Evolutionary conservation across 1,140 invertebrate species (phyloP), one percentile per base, ranked within the genome.

Genomic region (Drosophila arawakana): DNA sequence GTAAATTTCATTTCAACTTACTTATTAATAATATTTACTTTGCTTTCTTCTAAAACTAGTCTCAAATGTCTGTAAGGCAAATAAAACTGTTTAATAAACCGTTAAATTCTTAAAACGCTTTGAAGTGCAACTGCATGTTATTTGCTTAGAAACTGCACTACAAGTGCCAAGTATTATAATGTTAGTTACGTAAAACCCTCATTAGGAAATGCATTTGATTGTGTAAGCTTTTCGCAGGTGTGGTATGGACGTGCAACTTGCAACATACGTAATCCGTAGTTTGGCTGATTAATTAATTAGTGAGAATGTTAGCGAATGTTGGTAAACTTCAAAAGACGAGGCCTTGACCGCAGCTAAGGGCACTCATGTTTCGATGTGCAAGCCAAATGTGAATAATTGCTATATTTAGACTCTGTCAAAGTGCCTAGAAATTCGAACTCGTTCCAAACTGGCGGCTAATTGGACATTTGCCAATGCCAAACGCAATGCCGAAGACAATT

Each of bases 161-260:
- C 18, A 21, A 21, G 18, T 21, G 18, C 18, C 2, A 2, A 2
- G 18, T 21, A 21, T 21, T 21, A 21, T 41, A 4, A 41, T 39
- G 39, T 41, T 49, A 49, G 18, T 7, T 21, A 25, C 47, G 35
- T 34, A 37, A 8, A 37, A 34, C 25, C n/a, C 44, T 60, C 61
- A 63, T 54, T 63, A 63, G 37, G 10, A 63, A 37, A 18, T 21
- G 60, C 35, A 61, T 49, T 61, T 7, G 21, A n/a, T 61, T 9
- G 30, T 30, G 18, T n/a, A 34, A 13, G 34, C 10, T 3, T 8
- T 44, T 15, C 10, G 9, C 8, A 10, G 13, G n/a, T 54, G 47
- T 35, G 50, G 11, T 4, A 43, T 9, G 4, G 37, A 39, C 37
- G 4, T 39, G 5, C 7, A 39, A 39, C 37, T 13, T 43, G 41